Evolutionary conservation across 30 jellyfish, hydroid and myxozoan genomes (phyloP).

Genomic region (Hydractinia echinata): DNA sequence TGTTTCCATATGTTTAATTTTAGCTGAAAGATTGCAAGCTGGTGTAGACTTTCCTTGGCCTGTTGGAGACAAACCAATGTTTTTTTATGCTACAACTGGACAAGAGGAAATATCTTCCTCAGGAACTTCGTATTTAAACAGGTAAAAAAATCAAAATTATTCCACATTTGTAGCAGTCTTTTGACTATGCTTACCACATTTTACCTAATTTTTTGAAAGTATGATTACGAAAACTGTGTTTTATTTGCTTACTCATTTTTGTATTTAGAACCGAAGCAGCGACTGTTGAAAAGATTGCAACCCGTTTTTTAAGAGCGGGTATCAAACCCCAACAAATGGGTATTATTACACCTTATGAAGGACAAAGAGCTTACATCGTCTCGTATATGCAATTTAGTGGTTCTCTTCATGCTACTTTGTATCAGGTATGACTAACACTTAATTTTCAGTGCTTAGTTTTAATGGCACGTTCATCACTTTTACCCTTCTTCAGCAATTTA

Average conservation of each 20-base stretch:
- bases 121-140: constrained; percentile 95
- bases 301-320: constrained; percentile 98
- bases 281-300: constrained; percentile 92
- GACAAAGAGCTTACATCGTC: constrained; percentile 98
- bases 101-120: constrained; percentile 99
- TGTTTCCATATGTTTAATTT: neutral
- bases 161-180: neutral
- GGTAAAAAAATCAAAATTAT: constrained; percentile 38
- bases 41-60: constrained; percentile 99
- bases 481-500: too few relatives aligned
- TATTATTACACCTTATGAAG: constrained; percentile 97
- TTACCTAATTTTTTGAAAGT: neutral
- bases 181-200: neutral
- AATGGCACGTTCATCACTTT: too few relatives aligned
- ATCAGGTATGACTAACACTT: constrained; percentile 52
- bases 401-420: constrained; percentile 78
- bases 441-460: neutral
- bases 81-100: constrained; percentile 97
- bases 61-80: constrained; percentile 96
- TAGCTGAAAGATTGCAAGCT: constrained; percentile 92
- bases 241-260: neutral
- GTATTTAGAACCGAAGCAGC: constrained; percentile 93
- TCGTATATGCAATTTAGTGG: constrained; percentile 99
- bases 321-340: constrained; percentile 98
- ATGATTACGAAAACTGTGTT: neutral